Percentiles rank a stretch among this genome's conserved stretches.
Evolutionary conservation across 2,888 invertebrate species (phyloP).

Genomic region (Drosophila phalerata): DNA sequence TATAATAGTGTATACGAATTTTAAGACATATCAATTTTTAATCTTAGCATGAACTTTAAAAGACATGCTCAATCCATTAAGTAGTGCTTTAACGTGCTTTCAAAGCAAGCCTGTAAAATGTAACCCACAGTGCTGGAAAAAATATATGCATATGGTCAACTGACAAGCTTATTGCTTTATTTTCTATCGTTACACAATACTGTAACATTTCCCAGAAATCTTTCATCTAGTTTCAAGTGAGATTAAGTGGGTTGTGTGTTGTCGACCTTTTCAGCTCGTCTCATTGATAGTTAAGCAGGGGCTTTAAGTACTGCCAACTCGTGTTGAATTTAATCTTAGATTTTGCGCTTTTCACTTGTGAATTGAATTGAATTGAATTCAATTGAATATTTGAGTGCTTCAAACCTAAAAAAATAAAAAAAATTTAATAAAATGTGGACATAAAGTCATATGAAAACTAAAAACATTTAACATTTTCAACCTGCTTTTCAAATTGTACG

Average conservation of each 20-base stretch:
- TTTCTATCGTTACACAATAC: neutral
- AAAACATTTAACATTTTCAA: slow-evolving; percentile 1
- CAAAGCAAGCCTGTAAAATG: neutral
- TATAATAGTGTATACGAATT: neutral
- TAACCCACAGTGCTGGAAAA: neutral
- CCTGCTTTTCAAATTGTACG: neutral
- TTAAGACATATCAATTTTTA: neutral
- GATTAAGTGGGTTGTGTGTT: slow-evolving; percentile 2
- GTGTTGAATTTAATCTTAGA: slow-evolving; percentile 10
- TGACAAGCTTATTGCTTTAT: neutral
- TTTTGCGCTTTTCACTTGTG: slow-evolving; percentile 2
- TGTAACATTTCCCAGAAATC: neutral
- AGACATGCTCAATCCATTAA: neutral
- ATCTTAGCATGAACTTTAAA: neutral
- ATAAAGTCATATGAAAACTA: neutral
- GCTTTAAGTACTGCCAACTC: slow-evolving; percentile 1
- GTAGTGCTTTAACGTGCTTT: neutral
- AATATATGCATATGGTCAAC: neutral
- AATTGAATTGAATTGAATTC: slow-evolving; percentile 2
- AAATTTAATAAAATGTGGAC: too few relatives aligned
- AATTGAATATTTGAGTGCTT: slow-evolving; percentile 11
- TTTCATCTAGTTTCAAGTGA: slow-evolving; percentile 4
- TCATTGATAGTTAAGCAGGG: slow-evolving; percentile 9
- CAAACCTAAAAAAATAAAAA: neutral
- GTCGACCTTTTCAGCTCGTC: slow-evolving; percentile 2